These are phyloP conservation scores for Callorhinus ursinus DNA, from an alignment of 2,113 vertebrate species.

Conservation along the genomic window DNA sequence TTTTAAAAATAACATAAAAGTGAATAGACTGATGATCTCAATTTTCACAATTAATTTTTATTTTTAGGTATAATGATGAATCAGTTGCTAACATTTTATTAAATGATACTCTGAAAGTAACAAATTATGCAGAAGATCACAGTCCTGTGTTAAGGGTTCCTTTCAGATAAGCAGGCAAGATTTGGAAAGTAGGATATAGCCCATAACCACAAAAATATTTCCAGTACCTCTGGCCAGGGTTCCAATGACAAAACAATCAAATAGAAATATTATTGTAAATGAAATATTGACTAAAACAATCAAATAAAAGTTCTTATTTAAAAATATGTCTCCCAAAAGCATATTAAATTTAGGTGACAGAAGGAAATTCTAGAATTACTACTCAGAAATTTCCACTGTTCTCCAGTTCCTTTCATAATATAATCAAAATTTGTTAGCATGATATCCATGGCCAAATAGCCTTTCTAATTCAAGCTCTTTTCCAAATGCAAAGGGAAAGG, in stretches of 20 bases:
- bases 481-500: neutral
- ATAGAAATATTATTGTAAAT: neutral
- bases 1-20: slow-evolving; percentile 20
- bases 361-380: neutral
- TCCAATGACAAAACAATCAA: neutral
- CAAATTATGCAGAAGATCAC: neutral
- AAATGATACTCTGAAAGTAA: neutral
- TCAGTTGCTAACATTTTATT: neutral
- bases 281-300: neutral
- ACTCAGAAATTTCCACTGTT: neutral
- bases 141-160: neutral
- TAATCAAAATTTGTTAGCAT: neutral
- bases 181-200: neutral
- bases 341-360: neutral
- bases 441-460: neutral
- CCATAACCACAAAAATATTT: neutral
- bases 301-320: neutral
- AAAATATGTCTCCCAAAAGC: neutral
- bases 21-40: neutral
- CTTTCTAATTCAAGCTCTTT: neutral
- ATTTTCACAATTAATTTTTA: neutral
- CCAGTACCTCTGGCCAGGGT: neutral
- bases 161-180: neutral
- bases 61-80: neutral
- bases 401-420: neutral